These are phyloP conservation scores for Cepaea nemoralis DNA, from an alignment of 1,140 invertebrate species.

Conservation along the genomic window DNA sequence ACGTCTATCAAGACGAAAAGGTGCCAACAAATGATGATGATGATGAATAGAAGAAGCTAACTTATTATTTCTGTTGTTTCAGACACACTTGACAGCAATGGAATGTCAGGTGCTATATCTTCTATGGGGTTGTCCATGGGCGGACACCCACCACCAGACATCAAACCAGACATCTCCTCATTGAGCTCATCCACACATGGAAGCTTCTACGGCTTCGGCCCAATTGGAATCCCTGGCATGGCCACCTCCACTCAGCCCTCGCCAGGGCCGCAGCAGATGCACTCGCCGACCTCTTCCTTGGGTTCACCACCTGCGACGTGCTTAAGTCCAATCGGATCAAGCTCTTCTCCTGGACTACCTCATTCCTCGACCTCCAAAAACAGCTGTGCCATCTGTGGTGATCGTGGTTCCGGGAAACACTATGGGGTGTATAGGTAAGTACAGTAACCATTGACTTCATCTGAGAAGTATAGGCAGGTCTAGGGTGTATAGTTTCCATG, in stretches of 20 bases:
- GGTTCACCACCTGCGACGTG: slow-evolving; percentile 66
- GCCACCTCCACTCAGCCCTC: slow-evolving; percentile 52
- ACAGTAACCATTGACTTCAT: too few relatives aligned
- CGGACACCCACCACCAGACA: slow-evolving; percentile 60
- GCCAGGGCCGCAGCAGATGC: slow-evolving; percentile 55
- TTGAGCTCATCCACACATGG: slow-evolving; percentile 57
- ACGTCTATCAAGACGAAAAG: too few relatives aligned
- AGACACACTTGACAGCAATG: slow-evolving; percentile 65
- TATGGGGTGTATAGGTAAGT: slow-evolving; percentile 72
- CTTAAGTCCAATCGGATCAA: slow-evolving; percentile 60
- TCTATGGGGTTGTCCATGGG: slow-evolving; percentile 50
- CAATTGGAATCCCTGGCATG: slow-evolving; percentile 51
- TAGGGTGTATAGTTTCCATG: too few relatives aligned
- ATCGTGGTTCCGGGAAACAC: slow-evolving; percentile 72
- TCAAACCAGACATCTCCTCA: slow-evolving; percentile 68
- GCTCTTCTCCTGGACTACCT: slow-evolving; percentile 62
- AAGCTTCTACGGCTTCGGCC: slow-evolving; percentile 50
- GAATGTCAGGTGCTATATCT: slow-evolving; percentile 42
- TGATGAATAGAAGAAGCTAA: too few relatives aligned
- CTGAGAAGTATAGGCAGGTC: too few relatives aligned
- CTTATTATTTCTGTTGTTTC: slow-evolving; percentile 47
- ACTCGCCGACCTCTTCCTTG: slow-evolving; percentile 63
- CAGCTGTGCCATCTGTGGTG: slow-evolving; percentile 73
- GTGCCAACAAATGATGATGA: too few relatives aligned
- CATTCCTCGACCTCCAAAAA: slow-evolving; percentile 68